These are phyloP conservation scores for Lipophrys pholis DNA, from an alignment of 2,113 vertebrate genomes.

Conservation along the genomic window DNA sequence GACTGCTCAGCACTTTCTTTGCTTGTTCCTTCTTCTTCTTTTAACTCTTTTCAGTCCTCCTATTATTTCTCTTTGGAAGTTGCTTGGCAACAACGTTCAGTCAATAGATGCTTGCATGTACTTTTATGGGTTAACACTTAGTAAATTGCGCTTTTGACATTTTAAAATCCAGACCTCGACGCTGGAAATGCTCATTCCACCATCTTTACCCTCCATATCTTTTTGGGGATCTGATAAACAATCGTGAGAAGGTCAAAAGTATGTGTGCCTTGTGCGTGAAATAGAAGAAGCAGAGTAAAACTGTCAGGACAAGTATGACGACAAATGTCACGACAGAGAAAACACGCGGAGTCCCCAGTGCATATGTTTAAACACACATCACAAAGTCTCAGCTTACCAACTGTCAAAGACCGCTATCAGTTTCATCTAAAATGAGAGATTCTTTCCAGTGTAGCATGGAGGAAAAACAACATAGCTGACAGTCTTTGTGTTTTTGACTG, in stretches of 20 bases:
- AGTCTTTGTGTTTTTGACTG: background rate
- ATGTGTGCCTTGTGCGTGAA: background rate
- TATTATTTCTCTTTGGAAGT: constrained; percentile 3
- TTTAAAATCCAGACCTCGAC: background rate
- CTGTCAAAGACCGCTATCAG: background rate
- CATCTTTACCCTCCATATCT: background rate
- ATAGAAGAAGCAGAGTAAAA: constrained; percentile 12
- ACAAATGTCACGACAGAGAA: background rate
- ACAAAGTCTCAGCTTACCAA: background rate
- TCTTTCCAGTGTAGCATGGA: background rate
- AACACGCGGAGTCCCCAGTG: background rate
- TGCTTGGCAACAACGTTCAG: background rate
- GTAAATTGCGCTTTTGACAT: background rate
- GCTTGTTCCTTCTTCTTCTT: background rate
- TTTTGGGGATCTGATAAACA: background rate
- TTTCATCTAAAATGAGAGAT: background rate
- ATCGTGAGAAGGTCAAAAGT: background rate
- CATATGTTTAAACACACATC: background rate
- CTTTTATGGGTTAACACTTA: background rate
- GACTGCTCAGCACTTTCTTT: background rate
- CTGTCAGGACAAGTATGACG: background rate
- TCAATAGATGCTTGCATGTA: background rate
- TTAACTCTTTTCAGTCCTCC: background rate
- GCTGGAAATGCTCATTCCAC: background rate
- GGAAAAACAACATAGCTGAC: background rate